Percentiles rank a stretch among this genome's conserved stretches.
These are phyloP conservation scores for Toxotes lorentzi DNA, from an alignment of 2,797 vertebrate species.

Conservation along the genomic window DNA sequence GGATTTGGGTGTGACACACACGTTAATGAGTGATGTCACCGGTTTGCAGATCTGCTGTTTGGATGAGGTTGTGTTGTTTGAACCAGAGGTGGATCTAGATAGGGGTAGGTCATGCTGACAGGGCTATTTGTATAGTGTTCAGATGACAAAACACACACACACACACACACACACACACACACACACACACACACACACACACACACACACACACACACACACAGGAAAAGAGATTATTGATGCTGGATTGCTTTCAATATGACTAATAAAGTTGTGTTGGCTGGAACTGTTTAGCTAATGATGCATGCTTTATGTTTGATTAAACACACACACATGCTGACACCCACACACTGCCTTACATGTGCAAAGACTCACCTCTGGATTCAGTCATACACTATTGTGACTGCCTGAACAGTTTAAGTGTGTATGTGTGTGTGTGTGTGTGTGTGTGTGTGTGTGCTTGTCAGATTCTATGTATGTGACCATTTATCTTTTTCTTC, in stretches of 20 bases:
- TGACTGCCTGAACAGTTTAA: conserved; percentile 11
- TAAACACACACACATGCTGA: conserved; percentile 27
- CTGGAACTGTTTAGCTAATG: conserved; percentile 49
- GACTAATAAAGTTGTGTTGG: conserved; percentile 61
- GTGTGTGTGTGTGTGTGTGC: neutral
- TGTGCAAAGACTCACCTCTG: conserved; percentile 42
- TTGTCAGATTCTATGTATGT: conserved; percentile 26
- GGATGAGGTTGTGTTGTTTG: conserved; percentile 27
- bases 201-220: conserved; percentile 18
- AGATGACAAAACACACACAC: conserved; percentile 47
- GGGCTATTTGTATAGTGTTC: conserved; percentile 48
- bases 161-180: conserved; percentile 18
- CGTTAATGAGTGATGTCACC: conserved; percentile 55
- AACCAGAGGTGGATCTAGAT: conserved; percentile 34
- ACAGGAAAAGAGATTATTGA: conserved; percentile 43
- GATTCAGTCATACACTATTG: conserved; percentile 46
- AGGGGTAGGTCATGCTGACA: conserved; percentile 50
- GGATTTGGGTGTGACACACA: conserved; percentile 39
- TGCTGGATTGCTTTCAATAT: conserved; percentile 61
- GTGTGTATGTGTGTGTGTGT: conserved; percentile 8
- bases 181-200: conserved; percentile 29
- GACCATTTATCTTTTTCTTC: conserved; percentile 61
- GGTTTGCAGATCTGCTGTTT: conserved; percentile 32
- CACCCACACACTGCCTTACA: conserved; percentile 31
- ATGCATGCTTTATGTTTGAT: conserved; percentile 65